Evolutionary conservation across 2,113 vertebrate genomes (phyloP), one percentile per base, ranked within the genome.

Genomic region (Lanius ludovicianus): DNA sequence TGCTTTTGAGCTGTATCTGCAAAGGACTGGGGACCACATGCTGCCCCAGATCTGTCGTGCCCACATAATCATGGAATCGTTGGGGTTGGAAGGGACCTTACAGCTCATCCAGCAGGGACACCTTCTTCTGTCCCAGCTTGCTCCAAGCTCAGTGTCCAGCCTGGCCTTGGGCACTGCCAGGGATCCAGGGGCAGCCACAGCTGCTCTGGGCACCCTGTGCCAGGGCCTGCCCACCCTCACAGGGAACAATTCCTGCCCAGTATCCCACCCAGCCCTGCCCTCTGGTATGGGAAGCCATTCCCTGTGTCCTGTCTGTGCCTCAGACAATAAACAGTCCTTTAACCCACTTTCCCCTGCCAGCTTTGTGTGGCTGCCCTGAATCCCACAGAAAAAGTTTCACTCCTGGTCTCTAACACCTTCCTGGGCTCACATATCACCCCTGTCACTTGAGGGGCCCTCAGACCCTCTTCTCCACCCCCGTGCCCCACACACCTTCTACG

Each of bases 31-130:
- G 39, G 21, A 33, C 13, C 22, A 10, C 0, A 0, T 1, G 17
- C 44, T 63, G 41, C 41, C 16, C 39, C 33, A 16, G 6, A 20
- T 25, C 37, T n/a, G n/a, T 15, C 0, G 0, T 6, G 33, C 44
- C 25, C 0, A 0, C 2, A 6, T n/a, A 4, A 12, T 21, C 15
- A 9, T 8, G 20, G 69, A 30, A 10, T 18, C n/a, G 13, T 44
- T 75, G n/a, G 46, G 33, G 15, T 24, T 42, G 53, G 77, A 60
- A 60, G 28, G 39, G 28, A n/a, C 28, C 21, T 31, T 6, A 28
- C 15, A 25, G 56, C 35, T 63, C 27, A 23, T 47, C 74, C 41
- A 56, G 41, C 41, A 41, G 15, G 13, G 30, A 64, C n/a, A 70
- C 16, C 13, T 74, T 10, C 33, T 46, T 24, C 33, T 10, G 0